Conservation (phyloP, 2,113 vertebrate genomes). For the Chionomys nivalis region DNA sequence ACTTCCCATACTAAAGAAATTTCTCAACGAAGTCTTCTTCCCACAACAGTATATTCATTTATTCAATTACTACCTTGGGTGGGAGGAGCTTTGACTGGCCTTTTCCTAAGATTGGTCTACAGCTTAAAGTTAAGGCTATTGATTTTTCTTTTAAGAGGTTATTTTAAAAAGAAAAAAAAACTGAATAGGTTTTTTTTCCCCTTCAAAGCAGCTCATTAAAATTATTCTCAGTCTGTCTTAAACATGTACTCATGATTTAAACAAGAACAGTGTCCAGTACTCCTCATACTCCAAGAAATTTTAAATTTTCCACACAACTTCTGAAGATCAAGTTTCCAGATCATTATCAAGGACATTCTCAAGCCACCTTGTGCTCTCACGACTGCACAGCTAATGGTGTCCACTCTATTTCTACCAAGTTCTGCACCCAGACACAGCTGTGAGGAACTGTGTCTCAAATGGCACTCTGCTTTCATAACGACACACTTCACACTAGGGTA, state of each 20-base stretch:
- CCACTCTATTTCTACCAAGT: too few species aligned
- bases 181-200: background rate
- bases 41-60: slow-evolving; percentile 8
- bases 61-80: background rate
- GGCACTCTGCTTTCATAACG: background rate
- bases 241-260: background rate
- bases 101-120: background rate
- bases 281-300: background rate
- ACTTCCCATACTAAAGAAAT: slow-evolving; percentile 22
- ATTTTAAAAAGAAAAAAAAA: background rate
- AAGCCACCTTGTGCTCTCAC: background rate
- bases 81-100: background rate
- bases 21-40: background rate
- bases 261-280: background rate
- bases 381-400: too few species aligned
- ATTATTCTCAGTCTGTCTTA: background rate
- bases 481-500: background rate
- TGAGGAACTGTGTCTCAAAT: too few species aligned
- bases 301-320: background rate
- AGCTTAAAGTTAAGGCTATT: background rate
- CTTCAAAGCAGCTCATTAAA: background rate
- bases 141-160: background rate
- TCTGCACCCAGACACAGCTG: background rate
- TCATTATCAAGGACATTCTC: background rate
- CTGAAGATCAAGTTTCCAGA: background rate